Percentiles rank a stretch among this genome's conserved stretches.
These are phyloP conservation scores for Ornithoptera priamus DNA, from an alignment of 2,888 invertebrate genomes.

Conservation along the genomic window DNA sequence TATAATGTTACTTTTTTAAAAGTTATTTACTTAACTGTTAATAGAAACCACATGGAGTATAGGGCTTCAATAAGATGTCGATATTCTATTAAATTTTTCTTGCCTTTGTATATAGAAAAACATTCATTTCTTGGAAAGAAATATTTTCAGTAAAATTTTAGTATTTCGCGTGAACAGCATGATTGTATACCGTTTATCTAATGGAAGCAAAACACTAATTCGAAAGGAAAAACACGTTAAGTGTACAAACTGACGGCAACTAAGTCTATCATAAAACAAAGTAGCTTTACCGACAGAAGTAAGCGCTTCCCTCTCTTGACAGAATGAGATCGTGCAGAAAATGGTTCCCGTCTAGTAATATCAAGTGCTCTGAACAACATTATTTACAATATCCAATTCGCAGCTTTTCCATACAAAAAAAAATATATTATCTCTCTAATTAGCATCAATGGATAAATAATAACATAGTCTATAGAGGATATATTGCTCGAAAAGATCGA, in stretches of 20 bases:
- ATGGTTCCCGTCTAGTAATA: conserved; percentile 2
- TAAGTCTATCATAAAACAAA: conserved; percentile 9
- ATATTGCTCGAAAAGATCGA: too few relatives aligned
- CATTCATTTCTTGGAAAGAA: too few relatives aligned
- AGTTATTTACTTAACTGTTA: neutral
- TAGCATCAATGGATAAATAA: neutral
- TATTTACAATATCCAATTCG: neutral
- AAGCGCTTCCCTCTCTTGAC: conserved; percentile 11
- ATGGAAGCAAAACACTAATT: neutral
- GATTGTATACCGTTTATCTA: neutral
- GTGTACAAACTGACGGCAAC: conserved; percentile 4
- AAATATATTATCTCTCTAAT: neutral
- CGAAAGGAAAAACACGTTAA: neutral
- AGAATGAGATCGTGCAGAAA: conserved; percentile 5
- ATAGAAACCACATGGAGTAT: neutral
- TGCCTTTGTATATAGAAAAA: too few relatives aligned
- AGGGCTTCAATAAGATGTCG: too few relatives aligned
- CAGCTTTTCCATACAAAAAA: neutral
- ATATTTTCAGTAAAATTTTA: neutral
- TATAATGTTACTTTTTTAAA: too few relatives aligned
- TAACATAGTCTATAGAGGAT: too few relatives aligned
- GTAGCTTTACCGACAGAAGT: conserved; percentile 14
- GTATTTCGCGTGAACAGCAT: neutral
- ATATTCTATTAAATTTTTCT: too few relatives aligned
- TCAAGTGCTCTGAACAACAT: neutral